Evolutionary conservation across 2,113 vertebrate genomes (phyloP).

Genomic region (Meleagris gallopavo): DNA sequence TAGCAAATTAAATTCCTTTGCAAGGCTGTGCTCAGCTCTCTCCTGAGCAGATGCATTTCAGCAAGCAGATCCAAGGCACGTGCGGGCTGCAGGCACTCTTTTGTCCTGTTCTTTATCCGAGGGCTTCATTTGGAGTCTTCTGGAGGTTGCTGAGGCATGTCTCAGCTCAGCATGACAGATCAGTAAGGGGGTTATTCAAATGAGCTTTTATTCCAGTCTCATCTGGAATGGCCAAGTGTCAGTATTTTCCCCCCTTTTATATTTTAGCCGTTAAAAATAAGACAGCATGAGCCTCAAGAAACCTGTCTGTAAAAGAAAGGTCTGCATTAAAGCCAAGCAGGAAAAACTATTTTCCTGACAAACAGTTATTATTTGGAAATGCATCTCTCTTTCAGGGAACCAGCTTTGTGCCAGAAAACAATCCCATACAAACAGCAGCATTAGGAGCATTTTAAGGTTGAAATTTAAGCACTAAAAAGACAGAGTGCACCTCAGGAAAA

Average conservation of each 20-base stretch:
- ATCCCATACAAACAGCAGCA: slow-evolving; percentile 15
- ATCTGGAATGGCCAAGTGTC: slow-evolving; percentile 30
- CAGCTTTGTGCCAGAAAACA: not conserved
- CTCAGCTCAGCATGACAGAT: slow-evolving; percentile 61
- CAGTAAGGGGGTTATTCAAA: slow-evolving; percentile 63
- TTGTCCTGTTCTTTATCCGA: not conserved
- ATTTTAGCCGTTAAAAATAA: slow-evolving; percentile 46
- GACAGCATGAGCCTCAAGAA: slow-evolving; percentile 53
- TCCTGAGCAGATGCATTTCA: not conserved
- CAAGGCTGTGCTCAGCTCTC: not conserved
- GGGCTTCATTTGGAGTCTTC: not conserved
- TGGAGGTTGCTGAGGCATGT: slow-evolving; percentile 15
- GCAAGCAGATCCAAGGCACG: slow-evolving; percentile 22
- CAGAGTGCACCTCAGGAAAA: slow-evolving; percentile 46
- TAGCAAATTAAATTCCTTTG: slow-evolving; percentile 41
- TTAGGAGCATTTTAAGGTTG: slow-evolving; percentile 27
- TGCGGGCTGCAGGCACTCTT: not conserved
- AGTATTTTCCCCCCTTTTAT: not conserved
- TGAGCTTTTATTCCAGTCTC: slow-evolving; percentile 44
- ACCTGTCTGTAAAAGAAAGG: slow-evolving; percentile 65
- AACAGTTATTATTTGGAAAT: slow-evolving; percentile 56
- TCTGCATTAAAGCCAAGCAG: slow-evolving; percentile 45
- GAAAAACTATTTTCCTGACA: slow-evolving; percentile 65
- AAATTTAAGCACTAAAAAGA: slow-evolving; percentile 61
- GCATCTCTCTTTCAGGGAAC: slow-evolving; percentile 49